Base-by-base conservation (phyloP, 92 coral and sea anemone species). In the Blastomussa wellsi region DNA sequence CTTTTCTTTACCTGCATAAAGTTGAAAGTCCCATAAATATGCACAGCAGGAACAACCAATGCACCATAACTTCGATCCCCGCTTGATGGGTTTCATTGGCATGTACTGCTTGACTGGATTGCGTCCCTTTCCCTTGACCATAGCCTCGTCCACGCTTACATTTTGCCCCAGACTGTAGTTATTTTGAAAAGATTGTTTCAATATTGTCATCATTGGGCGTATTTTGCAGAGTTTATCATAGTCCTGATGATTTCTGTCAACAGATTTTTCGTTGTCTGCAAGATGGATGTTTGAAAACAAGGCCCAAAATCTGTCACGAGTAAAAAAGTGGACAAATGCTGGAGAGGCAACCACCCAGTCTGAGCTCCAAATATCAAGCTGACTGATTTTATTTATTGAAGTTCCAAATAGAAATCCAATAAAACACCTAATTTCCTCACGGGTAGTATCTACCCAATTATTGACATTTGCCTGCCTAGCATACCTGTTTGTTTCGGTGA, bases 11-110 rank as follows among this genome's bases (percentile, higher is more conserved):
- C 87, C 87, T 36, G 87, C 52, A 42, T 51, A 83, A 0, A 83
- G 29, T 74, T 83, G 87, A 38, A 83, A 83, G 39, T 74, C 80
- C 77, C 77, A 83, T 35, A 83, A 24, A 24, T 83, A 83, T 52
- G 65, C 87, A 83, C 73, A 83, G 28, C 80, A 73, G 9, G 80
- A 72, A 19, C 87, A 83, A 17, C 71, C 86, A 42, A 81, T 33
- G 75, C 53, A 31, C 47, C 85, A 67, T 0, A 48, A 15, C 35
- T 82, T 71, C 2, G 79, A 44, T 26, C 65, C 79, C n/a, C 86
- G 49, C 51, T 82, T 81, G 5, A 81, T 70, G 0, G 86, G 79
- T 28, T 48, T 82, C 38, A 17, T 31, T 16, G 86, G 79, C 42
- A 82, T 53, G 70, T 82, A 71, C 29, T 82, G 86, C 71, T 82